Percentiles rank a stretch among this genome's conserved stretches.
Evolutionary conservation across 2,888 invertebrate genomes (phyloP).

Genomic region (Tipula lateralis): DNA sequence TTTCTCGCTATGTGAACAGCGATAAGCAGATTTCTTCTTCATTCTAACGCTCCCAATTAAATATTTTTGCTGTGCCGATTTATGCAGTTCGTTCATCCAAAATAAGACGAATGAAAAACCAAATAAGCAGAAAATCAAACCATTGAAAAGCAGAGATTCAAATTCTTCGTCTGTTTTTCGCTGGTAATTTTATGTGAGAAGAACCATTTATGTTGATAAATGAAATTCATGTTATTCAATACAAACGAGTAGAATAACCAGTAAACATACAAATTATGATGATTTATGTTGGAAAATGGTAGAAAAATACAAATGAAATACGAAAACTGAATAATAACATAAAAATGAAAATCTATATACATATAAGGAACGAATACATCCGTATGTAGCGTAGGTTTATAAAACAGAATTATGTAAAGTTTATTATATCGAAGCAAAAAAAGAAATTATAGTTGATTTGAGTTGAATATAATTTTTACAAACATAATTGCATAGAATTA

Average conservation of each 20-base stretch:
- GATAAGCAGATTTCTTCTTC: not conserved
- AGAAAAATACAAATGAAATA: not conserved
- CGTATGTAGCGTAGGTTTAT: not conserved
- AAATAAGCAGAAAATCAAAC: not conserved
- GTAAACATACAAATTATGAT: conserved; percentile 11
- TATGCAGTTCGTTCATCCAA: not conserved
- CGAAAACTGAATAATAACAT: conserved; percentile 5
- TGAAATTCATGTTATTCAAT: not conserved
- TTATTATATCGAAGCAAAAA: not conserved
- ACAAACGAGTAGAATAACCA: conserved; percentile 13
- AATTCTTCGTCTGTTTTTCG: not conserved
- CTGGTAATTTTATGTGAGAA: not conserved
- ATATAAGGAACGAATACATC: not conserved
- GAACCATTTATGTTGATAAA: not conserved
- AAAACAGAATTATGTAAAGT: not conserved
- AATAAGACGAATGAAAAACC: not conserved
- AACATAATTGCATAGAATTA: not conserved
- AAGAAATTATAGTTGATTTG: not conserved
- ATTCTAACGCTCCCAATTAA: not conserved
- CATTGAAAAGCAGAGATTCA: not conserved
- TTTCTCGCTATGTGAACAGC: not conserved
- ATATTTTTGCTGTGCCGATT: not conserved
- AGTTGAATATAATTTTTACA: not conserved
- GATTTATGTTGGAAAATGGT: conserved; percentile 5
- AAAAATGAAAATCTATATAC: not conserved